Base-by-base conservation (phyloP, 2,113 vertebrate species). In the Chlorodrepanis virens region DNA sequence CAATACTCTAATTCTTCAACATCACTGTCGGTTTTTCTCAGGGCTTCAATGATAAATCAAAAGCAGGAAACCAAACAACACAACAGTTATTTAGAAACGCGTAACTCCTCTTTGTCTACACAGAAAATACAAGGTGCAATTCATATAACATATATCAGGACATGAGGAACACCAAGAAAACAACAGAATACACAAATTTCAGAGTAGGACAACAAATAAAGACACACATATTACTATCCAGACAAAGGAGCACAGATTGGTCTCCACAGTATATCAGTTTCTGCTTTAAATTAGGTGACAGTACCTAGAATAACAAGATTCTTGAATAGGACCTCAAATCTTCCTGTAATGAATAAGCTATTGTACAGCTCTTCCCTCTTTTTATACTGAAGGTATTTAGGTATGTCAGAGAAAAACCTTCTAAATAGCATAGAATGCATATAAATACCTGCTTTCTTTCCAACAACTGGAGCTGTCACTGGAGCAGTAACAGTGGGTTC, bases 381-480 rank as follows among this genome's bases (percentile, higher is more conserved):
- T 76, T 47, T 67, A 37, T 52, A 29, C 37, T 67, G 25, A 67
- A 87, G 5, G 3, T 42, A 44, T 80, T 76, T 63, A 67, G 21
- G 7, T 33, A 70, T 56, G 19, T 88, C 33, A 52, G 35, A 76
- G 47, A 53, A 95, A 84, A 61, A 5, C 3, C 18, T 24, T 56
- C 5, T n/a, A 64, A 88, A 60, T 57, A 87, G 37, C n/a, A 81
- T 9, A 54, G 70, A 98, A 97, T 39, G 28, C 90, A 72, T 14
- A 91, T 87, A 95, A 96, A 91, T 99, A 99, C 99, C 99, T 99
- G 99, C 98, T 96, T 98, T 98, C 98, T 98, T 99, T 88, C 98
- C 98, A 90, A 99, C 98, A 89, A 98, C 99, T 63, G 99, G 99
- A 64, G 97, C 84, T 63, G 98, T 98, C 70, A 99, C 98, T 24